These are phyloP conservation scores for Antheraea mylitta DNA, from an alignment of 1,140 invertebrate species.

Conservation along the genomic window DNA sequence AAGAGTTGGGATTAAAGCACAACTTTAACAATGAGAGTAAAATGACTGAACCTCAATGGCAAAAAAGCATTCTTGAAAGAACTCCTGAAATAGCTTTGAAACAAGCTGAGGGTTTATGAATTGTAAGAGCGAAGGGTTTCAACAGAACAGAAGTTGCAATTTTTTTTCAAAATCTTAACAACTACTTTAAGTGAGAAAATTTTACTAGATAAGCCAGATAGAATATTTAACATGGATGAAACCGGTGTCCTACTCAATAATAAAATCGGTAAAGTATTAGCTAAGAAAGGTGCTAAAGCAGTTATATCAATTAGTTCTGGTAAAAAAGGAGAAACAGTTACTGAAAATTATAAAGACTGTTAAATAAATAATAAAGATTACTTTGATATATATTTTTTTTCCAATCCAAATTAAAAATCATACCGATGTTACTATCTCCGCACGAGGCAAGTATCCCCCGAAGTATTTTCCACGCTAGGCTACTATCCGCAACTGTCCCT, in stretches of 20 bases:
- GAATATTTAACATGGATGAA: no score
- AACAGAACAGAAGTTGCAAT: slow-evolving; percentile 42
- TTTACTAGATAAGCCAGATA: slow-evolving; percentile 41
- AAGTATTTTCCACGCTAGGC: no score
- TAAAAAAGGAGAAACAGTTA: no score
- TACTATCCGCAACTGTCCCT: no score
- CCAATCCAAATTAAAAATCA: not conserved
- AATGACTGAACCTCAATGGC: slow-evolving; percentile 28
- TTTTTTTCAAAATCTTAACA: slow-evolving; percentile 44
- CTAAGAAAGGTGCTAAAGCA: no score
- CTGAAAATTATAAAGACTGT: no score
- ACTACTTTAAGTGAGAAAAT: slow-evolving; percentile 36
- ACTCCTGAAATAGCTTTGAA: slow-evolving; percentile 28
- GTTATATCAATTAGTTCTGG: no score
- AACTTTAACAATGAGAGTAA: no score
- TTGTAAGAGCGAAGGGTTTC: slow-evolving; percentile 25
- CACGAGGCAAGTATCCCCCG: no score
- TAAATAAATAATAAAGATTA: not conserved
- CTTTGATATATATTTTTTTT: not conserved
- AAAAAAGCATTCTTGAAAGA: slow-evolving; percentile 33
- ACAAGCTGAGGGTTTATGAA: slow-evolving; percentile 31
- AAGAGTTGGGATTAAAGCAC: no score
- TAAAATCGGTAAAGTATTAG: no score
- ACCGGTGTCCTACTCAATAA: no score
- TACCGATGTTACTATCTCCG: not conserved